Base-by-base conservation (phyloP, 2,797 vertebrate species). In the Buceros bicornis region DNA sequence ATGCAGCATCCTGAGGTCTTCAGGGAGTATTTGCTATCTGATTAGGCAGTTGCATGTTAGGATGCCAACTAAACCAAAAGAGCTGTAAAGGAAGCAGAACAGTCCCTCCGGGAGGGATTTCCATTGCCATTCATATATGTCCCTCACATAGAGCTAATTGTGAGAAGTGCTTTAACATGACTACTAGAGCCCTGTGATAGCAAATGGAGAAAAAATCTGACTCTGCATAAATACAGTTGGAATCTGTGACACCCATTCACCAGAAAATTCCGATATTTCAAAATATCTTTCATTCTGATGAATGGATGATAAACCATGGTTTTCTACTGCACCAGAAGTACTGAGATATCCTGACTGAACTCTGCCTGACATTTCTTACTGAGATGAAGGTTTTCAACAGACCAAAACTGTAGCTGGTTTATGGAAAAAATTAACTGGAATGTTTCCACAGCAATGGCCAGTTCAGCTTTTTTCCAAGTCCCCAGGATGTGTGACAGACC, bases 31-130 rank as follows among this genome's bases (percentile, higher is more conserved):
- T 88, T 81, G 15, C 8, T 85, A 31, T 87, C 60, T 65, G 53
- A 77, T 88, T 87, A 81, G 47, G 61, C 43, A 67, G 50, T 85
- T 82, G 37, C 31, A 21, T 37, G 45, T 61, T 61, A 58, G 42
- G 20, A 58, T 74, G 54, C 78, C 72, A 88, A 89, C 71, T 81
- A 85, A 93, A 71, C 61, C 13, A 72, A 95, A 96, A 90, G 67
- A 92, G 31, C 60, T 45, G 45, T 60, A 67, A 67, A 91, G 37
- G 78, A 92, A 87, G 73, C 15, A 79, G 78, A 89, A 80, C 14
- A 1, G 3, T 69, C 60, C 42, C n/a, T 73, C 16, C 66, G 87
- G 74, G 58, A 87, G 1, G 47, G 53, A 57, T 43, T 87, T 92
- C 26, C 54, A 24, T 11, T 86, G 76, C 65, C 61, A 26, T 83